These are phyloP conservation scores for Dreissena rostriformis DNA, from an alignment of 1,140 invertebrate species.

Conservation along the genomic window DNA sequence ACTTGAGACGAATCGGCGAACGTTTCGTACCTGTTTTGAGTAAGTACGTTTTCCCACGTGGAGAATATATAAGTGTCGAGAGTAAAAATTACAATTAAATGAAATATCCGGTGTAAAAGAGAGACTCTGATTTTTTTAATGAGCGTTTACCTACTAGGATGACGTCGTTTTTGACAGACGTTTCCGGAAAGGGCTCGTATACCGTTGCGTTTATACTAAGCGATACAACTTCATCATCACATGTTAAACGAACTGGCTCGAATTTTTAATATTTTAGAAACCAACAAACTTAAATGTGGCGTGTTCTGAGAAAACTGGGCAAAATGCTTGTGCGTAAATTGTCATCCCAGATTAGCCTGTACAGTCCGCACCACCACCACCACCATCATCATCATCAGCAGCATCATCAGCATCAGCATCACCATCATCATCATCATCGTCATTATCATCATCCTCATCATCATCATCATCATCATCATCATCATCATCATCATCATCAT, in stretches of 20 bases:
- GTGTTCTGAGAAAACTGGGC: no score
- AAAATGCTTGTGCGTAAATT: no score
- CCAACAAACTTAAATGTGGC: no score
- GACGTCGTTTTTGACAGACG: no score
- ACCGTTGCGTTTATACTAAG: no score
- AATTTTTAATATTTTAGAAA: no score
- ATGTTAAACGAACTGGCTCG: no score
- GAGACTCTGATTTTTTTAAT: not conserved
- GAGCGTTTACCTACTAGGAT: no score
- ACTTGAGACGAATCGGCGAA: not conserved
- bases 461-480: not conserved
- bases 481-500: not conserved
- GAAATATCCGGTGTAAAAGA: not conserved
- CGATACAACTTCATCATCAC: no score
- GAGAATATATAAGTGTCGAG: not conserved
- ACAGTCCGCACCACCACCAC: not conserved
- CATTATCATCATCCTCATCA: not conserved
- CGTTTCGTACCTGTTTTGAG: not conserved
- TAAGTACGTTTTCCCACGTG: conserved; percentile 9
- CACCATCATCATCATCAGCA: not conserved
- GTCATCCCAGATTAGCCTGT: no score
- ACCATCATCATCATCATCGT: not conserved
- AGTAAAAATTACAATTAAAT: not conserved
- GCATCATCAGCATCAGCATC: not conserved
- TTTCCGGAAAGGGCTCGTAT: no score